A percentile compares a stretch with the other conserved stretches of the same genome.
phyloP scores from a whole-genome alignment of 1,140 invertebrate genomes.

The Oryctes rhinoceros region DNA sequence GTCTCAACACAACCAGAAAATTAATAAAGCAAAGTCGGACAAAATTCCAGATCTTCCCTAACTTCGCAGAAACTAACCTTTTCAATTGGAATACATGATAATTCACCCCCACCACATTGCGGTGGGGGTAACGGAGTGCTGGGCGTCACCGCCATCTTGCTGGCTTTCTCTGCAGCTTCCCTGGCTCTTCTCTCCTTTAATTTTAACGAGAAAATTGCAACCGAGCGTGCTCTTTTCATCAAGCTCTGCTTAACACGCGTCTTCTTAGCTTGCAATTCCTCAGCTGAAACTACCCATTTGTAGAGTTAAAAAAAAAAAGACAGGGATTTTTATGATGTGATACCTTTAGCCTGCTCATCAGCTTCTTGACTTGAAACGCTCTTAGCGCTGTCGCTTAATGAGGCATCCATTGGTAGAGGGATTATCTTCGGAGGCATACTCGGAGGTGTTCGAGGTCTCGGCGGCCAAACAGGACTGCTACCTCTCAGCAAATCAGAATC shows the following conservation, averaged over 20 bases:
- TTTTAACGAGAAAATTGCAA: conserved; percentile 83
- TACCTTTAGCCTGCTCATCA: conserved; percentile 56
- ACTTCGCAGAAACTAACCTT: conserved; percentile 63
- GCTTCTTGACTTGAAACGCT: conserved; percentile 68
- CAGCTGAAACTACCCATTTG: conserved; percentile 56
- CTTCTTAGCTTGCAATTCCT: conserved; percentile 72
- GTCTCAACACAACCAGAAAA: no score
- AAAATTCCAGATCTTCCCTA: no score
- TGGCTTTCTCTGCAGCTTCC: conserved; percentile 72
- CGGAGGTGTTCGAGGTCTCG: conserved; percentile 54
- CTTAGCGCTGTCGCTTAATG: conserved; percentile 64
- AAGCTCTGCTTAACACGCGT: conserved; percentile 76
- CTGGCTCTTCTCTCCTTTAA: conserved; percentile 77
- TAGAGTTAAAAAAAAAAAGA: neutral
- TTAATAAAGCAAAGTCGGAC: no score
- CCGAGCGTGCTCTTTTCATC: conserved; percentile 81
- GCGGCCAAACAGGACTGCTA: conserved; percentile 59
- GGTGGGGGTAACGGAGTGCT: conserved; percentile 63
- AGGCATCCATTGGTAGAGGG: conserved; percentile 53
- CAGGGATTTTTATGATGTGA: neutral
- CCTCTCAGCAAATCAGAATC: conserved; percentile 67
- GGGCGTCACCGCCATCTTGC: conserved; percentile 59
- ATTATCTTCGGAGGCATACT: conserved; percentile 47
- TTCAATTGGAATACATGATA: conserved; percentile 83
- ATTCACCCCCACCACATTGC: conserved; percentile 76